These are phyloP conservation scores for Drosophila carrolli DNA, from an alignment of 1,140 invertebrate genomes.

Conservation along the genomic window DNA sequence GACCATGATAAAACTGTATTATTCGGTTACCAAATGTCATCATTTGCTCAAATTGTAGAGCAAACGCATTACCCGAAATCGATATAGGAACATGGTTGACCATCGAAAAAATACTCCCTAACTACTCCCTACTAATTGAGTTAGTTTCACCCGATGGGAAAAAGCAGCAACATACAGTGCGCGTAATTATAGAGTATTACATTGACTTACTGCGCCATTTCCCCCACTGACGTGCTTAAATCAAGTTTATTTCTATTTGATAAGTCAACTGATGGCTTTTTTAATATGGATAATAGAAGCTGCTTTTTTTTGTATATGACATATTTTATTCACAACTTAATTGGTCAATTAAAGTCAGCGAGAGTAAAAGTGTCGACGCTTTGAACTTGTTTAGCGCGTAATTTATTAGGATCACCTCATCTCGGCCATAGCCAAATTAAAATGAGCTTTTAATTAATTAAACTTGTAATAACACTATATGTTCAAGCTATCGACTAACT, in stretches of 20 bases:
- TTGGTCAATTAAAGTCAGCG: slow-evolving; percentile 24
- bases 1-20: slow-evolving; percentile 17
- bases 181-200: slow-evolving; percentile 24
- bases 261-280: slow-evolving; percentile 21
- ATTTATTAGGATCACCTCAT: background rate
- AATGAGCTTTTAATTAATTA: background rate
- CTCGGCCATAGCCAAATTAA: background rate
- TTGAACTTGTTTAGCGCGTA: background rate
- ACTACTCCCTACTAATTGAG: slow-evolving; percentile 6
- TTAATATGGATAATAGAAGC: background rate
- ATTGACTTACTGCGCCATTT: slow-evolving; percentile 21
- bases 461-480: slow-evolving; percentile 11
- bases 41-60: slow-evolving; percentile 7
- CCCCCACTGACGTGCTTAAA: slow-evolving; percentile 18
- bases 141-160: background rate
- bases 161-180: slow-evolving; percentile 8
- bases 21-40: slow-evolving; percentile 34
- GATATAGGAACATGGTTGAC: slow-evolving; percentile 12
- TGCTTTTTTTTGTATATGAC: background rate
- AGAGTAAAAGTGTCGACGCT: slow-evolving; percentile 1
- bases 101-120: slow-evolving; percentile 7
- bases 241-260: slow-evolving; percentile 6
- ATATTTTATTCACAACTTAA: slow-evolving; percentile 14
- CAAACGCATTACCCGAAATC: slow-evolving; percentile 16
- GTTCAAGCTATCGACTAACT: slow-evolving; percentile 1